Base-by-base conservation (phyloP, 2,797 vertebrate genomes). In the Choloepus didactylus region DNA sequence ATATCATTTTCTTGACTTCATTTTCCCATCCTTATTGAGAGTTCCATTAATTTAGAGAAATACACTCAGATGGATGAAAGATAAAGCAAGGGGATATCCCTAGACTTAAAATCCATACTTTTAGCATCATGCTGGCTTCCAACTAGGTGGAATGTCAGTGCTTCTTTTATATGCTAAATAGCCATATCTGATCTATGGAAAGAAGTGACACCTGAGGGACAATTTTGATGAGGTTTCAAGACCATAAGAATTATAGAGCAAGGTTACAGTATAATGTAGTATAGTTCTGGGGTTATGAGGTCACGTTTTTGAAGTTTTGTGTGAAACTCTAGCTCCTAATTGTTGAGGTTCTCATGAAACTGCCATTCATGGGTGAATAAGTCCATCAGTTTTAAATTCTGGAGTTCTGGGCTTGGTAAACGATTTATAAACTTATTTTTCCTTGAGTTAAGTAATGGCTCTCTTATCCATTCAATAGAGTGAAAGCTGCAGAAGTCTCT, bases 241-340 rank as follows among this genome's bases (percentile, higher is more conserved):
- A 67, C 44, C 44, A 3, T 5, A 0, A 11, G 19, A 25, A 15
- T 44, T 4, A 46, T 0, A 18, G 3, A 9, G 19, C 1, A 21
- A 3, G 41, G 49, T 9, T 46, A 9, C 6, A 5, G 18, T 15
- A 31, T 15, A 3, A 10, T 0, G 0, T 21, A 35, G 62, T 11
- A 2, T 0, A 0, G 11, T 54, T n/a, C 60, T n/a, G 56, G 4
- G 66, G 15, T 46, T 12, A 35, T 0, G 16, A 2, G 23, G n/a
- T 62, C 49, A 6, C 41, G 12, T 38, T 69, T 81, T 73, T 38
- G 38, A 49, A 54, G 79, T 35, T 23, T 46, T 66, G 3, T 29
- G n/a, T 67, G 79, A 73, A 79, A 44, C 9, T 56, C 44, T 1
- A 18, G 5, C 15, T 41, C 41, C 59, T 21, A 29, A 5, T 5